These are phyloP conservation scores for Pandemis corylana DNA, from an alignment of 2,888 invertebrate genomes.

Conservation along the genomic window DNA sequence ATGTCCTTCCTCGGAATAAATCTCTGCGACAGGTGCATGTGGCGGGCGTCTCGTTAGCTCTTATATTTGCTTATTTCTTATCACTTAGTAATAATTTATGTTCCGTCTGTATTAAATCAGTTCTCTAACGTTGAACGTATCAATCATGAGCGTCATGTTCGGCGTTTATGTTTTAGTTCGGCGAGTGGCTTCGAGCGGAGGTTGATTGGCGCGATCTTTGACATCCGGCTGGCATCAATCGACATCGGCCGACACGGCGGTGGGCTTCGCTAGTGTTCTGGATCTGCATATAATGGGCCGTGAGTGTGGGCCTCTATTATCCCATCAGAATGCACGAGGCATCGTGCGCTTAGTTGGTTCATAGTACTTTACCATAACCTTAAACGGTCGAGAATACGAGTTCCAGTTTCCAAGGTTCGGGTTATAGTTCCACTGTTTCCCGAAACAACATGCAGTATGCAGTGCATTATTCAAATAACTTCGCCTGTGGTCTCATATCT, in stretches of 20 bases:
- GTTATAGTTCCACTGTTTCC: conserved; percentile 19
- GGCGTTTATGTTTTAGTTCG: conserved; percentile 49
- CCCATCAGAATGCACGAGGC: conserved; percentile 64
- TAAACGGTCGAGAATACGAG: conserved; percentile 38
- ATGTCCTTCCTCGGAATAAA: conserved; percentile 24
- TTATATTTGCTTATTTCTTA: conserved; percentile 20
- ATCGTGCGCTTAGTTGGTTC: conserved; percentile 44
- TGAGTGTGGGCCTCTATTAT: conserved; percentile 72
- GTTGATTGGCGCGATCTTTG: conserved; percentile 60
- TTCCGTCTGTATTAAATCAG: conserved; percentile 4
- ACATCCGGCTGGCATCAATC: conserved; percentile 55
- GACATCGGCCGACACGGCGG: conserved; percentile 45
- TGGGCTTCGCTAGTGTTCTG: conserved; percentile 51
- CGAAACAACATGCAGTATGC: conserved; percentile 15
- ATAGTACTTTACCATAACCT: conserved; percentile 39
- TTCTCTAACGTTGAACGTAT: conserved; percentile 45
- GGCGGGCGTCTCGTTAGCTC: background rate
- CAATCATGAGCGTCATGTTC: conserved; percentile 56
- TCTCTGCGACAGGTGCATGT: conserved; percentile 34
- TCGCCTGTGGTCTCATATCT: background rate
- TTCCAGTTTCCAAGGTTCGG: conserved; percentile 33
- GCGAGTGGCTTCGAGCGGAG: conserved; percentile 46
- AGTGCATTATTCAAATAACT: conserved; percentile 13
- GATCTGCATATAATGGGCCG: conserved; percentile 79
- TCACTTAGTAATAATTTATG: conserved; percentile 15